These are phyloP conservation scores for Microplitis manilae DNA, from an alignment of 2,888 invertebrate genomes.

Conservation along the genomic window DNA sequence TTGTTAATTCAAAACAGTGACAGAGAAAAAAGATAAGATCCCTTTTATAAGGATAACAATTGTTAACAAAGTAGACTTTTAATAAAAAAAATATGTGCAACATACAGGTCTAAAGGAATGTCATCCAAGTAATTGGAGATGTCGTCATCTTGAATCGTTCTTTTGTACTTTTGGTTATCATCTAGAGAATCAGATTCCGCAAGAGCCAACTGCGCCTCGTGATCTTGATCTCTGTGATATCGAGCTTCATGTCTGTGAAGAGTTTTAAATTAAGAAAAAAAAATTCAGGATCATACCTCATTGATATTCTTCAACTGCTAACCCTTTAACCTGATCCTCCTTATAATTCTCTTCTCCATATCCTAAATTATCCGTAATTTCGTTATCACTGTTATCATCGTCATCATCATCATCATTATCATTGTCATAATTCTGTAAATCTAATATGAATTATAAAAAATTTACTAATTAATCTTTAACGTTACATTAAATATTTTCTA, in stretches of 20 bases:
- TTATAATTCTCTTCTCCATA: background rate
- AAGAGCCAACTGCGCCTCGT: conserved; percentile 10
- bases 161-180: background rate
- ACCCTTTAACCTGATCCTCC: conserved; percentile 24
- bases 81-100: background rate
- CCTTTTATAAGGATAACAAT: background rate
- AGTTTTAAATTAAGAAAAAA: conserved; percentile 31
- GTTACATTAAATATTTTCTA: background rate
- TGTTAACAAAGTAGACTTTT: background rate
- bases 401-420: conserved; percentile 12
- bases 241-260: conserved; percentile 39
- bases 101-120: background rate
- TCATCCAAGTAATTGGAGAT: background rate
- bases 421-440: conserved; percentile 29
- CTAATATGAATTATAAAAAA: background rate
- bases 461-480: background rate
- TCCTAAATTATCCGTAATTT: background rate
- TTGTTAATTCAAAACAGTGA: no score
- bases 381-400: conserved; percentile 14
- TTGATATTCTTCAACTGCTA: conserved; percentile 34
- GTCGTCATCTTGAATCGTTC: background rate
- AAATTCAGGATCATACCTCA: conserved; percentile 34
- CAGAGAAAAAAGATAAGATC: no score
- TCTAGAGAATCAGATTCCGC: background rate
- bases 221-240: conserved; percentile 31